Percentiles rank a stretch among this genome's conserved stretches.
These are phyloP conservation scores for Limnephilus rhombicus DNA, from an alignment of 2,888 invertebrate species.

Conservation along the genomic window DNA sequence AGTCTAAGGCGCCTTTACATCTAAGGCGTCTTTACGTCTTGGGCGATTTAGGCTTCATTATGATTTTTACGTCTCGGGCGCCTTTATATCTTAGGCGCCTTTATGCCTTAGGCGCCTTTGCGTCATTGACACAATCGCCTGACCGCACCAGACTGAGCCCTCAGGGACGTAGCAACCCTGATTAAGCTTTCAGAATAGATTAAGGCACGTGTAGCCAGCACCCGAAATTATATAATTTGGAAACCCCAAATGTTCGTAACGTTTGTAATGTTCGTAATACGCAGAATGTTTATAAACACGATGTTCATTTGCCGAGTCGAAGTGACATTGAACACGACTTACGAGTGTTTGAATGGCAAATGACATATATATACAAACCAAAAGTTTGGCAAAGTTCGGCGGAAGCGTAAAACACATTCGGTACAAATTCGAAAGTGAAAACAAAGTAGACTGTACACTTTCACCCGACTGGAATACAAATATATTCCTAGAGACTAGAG, in stretches of 20 bases:
- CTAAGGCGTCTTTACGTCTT: neutral
- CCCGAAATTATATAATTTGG: neutral
- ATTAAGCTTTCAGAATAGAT: neutral
- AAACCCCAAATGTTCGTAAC: neutral
- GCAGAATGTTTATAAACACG: neutral
- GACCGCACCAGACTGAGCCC: neutral
- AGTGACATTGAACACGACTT: constrained; percentile 4
- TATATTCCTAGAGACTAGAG: neutral
- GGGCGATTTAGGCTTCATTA: neutral
- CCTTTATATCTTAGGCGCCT: neutral
- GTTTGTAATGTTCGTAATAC: neutral
- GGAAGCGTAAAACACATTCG: constrained; percentile 6
- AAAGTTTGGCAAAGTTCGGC: neutral
- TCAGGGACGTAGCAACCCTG: neutral
- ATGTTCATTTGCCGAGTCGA: constrained; percentile 7
- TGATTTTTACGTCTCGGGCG: neutral
- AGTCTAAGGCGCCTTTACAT: neutral
- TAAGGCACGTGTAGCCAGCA: neutral
- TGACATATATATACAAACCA: constrained; percentile 2
- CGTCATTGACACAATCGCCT: neutral
- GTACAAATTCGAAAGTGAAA: constrained; percentile 20
- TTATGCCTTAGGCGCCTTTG: neutral
- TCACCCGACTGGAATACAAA: neutral
- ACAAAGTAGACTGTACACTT: neutral
- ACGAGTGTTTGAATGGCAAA: neutral